These are phyloP conservation scores for Acrocephalus kingi DNA, from an alignment of 2,113 vertebrate genomes.

Conservation along the genomic window DNA sequence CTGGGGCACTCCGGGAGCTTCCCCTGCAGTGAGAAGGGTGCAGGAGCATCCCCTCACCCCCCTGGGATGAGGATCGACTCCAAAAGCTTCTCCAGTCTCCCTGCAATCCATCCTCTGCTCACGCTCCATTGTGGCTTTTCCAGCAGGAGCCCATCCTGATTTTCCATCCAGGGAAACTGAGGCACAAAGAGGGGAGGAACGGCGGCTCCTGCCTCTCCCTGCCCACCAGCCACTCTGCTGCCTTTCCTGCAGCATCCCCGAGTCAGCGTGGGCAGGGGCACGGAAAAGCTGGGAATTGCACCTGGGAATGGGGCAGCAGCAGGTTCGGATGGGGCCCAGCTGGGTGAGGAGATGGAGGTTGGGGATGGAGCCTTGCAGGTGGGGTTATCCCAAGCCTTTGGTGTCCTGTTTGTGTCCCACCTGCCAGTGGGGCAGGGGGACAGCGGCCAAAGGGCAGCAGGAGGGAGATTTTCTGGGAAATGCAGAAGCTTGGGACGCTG, in stretches of 20 bases:
- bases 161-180: neutral
- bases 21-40: fast-evolving
- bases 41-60: neutral
- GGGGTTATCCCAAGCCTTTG: fast-evolving
- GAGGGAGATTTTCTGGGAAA: conserved; percentile 30
- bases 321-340: neutral
- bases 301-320: neutral
- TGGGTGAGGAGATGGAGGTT: fast-evolving
- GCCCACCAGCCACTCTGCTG: neutral
- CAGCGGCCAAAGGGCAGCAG: neutral
- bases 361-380: fast-evolving
- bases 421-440: neutral
- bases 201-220: fast-evolving
- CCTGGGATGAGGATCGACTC: neutral
- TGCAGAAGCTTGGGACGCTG: conserved; percentile 58
- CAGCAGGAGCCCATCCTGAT: neutral
- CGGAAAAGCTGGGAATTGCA: fast-evolving
- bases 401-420: neutral
- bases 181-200: fast-evolving
- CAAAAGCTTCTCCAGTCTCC: neutral
- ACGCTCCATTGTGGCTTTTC: fast-evolving
- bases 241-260: neutral
- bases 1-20: neutral
- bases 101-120: neutral
- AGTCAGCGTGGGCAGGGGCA: neutral